phyloP scores from a whole-genome alignment of 1,140 invertebrate species.

The Sarcophaga bullata region DNA sequence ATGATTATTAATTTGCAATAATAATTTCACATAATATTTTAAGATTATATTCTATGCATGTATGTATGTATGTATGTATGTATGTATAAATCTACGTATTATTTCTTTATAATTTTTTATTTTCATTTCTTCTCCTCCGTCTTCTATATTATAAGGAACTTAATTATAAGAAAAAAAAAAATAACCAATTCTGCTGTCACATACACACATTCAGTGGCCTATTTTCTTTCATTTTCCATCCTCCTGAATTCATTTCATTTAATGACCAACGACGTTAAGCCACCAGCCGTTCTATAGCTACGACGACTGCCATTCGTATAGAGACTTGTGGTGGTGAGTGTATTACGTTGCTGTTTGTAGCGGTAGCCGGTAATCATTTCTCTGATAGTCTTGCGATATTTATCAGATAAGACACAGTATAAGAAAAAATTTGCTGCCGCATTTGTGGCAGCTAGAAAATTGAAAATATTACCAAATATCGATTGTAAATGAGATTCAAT shows the following conservation, averaged over 20 bases:
- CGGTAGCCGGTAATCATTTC: constrained; percentile 70
- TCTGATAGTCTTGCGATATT: constrained; percentile 78
- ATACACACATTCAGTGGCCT: too few relatives aligned
- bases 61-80: too few relatives aligned
- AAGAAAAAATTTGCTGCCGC: constrained; percentile 80
- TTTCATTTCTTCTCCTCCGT: background rate
- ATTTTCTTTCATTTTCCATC: too few relatives aligned
- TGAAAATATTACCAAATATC: constrained; percentile 76
- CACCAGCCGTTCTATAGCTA: constrained; percentile 39
- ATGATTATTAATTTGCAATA: too few relatives aligned
- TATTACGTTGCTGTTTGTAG: constrained; percentile 51
- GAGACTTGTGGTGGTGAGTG: constrained; percentile 56
- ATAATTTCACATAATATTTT: too few relatives aligned
- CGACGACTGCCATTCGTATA: constrained; percentile 50
- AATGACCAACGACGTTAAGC: constrained; percentile 21
- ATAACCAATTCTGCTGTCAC: background rate
- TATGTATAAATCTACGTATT: too few relatives aligned
- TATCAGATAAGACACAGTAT: constrained; percentile 81
- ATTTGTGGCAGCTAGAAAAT: constrained; percentile 77
- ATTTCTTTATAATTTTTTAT: background rate
- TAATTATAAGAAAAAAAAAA: background rate
- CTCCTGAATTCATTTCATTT: constrained; percentile 17
- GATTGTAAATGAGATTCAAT: constrained; percentile 53
- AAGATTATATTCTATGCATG: too few relatives aligned
- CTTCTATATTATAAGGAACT: constrained; percentile 42